These are phyloP conservation scores for Danio choprae DNA, from an alignment of 2,797 vertebrate species.

Conservation along the genomic window DNA sequence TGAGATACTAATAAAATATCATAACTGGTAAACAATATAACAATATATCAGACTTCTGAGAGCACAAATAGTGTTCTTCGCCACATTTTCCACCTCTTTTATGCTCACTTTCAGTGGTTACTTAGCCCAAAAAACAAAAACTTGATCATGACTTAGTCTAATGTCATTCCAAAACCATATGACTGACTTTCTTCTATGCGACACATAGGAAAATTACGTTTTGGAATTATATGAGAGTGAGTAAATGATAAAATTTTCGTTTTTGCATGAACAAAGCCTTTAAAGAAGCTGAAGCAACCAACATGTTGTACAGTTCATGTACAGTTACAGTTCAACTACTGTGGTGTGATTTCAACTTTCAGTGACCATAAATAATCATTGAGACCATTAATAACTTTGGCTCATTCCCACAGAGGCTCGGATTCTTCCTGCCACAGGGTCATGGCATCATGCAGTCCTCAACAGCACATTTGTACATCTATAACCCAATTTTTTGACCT, in stretches of 20 bases:
- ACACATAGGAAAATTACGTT: background rate
- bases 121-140: background rate
- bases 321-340: slow-evolving; percentile 56
- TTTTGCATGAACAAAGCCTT: background rate
- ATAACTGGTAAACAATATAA: background rate
- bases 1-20: background rate
- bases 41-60: background rate
- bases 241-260: background rate
- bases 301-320: slow-evolving; percentile 65
- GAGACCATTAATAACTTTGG: slow-evolving; percentile 74
- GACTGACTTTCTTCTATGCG: background rate
- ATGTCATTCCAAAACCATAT: background rate
- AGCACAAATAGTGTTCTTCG: background rate
- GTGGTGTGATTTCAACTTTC: slow-evolving; percentile 59
- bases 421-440: slow-evolving; percentile 71
- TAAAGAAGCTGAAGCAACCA: slow-evolving; percentile 50
- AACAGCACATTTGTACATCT: slow-evolving; percentile 56
- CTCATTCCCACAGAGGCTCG: slow-evolving; percentile 68
- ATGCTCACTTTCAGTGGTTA: background rate
- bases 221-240: background rate
- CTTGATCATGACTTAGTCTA: background rate
- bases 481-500: slow-evolving; percentile 57
- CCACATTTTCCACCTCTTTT: background rate
- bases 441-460: slow-evolving; percentile 49
- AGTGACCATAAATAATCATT: slow-evolving; percentile 71